Percentiles rank a stretch among this genome's conserved stretches.
phyloP scores from a whole-genome alignment of 1,140 invertebrate genomes.

The Drosophila nikananu region DNA sequence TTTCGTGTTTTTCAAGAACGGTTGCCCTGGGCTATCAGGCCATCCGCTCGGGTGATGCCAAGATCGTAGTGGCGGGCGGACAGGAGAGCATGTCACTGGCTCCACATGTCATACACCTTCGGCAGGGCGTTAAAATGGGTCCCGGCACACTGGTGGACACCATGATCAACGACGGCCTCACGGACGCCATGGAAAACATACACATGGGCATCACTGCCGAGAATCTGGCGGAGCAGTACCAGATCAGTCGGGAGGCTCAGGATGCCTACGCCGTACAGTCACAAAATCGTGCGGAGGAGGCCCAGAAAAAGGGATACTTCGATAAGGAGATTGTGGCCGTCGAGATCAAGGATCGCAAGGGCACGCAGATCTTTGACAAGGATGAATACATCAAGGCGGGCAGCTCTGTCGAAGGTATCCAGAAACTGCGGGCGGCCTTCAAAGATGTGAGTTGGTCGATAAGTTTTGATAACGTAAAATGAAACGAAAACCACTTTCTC shows the following conservation, averaged over 20 bases:
- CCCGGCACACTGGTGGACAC: slow-evolving; percentile 89
- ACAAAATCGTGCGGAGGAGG: slow-evolving; percentile 89
- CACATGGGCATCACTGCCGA: slow-evolving; percentile 96
- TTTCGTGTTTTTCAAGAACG: slow-evolving; percentile 86
- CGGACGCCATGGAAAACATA: slow-evolving; percentile 91
- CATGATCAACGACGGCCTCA: slow-evolving; percentile 92
- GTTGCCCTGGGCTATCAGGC: slow-evolving; percentile 90
- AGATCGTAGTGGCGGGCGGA: slow-evolving; percentile 92
- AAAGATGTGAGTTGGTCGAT: slow-evolving; percentile 68
- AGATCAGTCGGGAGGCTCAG: slow-evolving; percentile 90
- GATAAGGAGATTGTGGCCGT: slow-evolving; percentile 90
- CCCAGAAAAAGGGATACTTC: slow-evolving; percentile 89
- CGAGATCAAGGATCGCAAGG: slow-evolving; percentile 86
- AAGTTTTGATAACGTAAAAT: not conserved
- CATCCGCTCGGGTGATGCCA: slow-evolving; percentile 89
- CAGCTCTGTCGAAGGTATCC: slow-evolving; percentile 87
- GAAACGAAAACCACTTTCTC: slow-evolving; percentile 2
- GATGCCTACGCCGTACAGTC: slow-evolving; percentile 91
- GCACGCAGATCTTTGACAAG: slow-evolving; percentile 85
- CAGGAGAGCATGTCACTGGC: slow-evolving; percentile 95
- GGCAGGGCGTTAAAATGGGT: slow-evolving; percentile 91
- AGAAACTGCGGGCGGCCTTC: slow-evolving; percentile 89
- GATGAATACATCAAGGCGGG: slow-evolving; percentile 90
- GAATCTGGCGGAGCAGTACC: slow-evolving; percentile 91
- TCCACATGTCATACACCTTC: slow-evolving; percentile 89